phyloP scores from a whole-genome alignment of 2,797 vertebrate species.

The Urocyon cinereoargenteus region DNA sequence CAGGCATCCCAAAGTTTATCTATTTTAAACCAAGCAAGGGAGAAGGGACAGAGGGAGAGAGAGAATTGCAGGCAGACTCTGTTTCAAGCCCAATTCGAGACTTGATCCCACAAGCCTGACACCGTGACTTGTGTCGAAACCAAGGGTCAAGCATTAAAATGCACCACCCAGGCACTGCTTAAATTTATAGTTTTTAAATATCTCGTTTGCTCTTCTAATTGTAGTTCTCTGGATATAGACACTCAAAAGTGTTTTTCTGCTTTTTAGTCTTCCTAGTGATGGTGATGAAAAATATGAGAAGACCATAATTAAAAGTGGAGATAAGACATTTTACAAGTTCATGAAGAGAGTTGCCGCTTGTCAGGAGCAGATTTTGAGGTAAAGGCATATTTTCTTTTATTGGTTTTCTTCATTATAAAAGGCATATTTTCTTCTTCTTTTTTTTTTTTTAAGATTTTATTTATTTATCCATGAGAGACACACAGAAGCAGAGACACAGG shows the following conservation, averaged over 20 bases:
- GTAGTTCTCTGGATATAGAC: constrained; percentile 12
- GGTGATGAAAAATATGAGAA: constrained; percentile 94
- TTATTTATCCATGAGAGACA: no score
- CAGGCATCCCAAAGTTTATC: neutral
- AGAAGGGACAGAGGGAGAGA: neutral
- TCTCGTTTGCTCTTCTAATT: neutral
- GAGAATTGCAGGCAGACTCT: neutral
- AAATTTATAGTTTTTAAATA: neutral
- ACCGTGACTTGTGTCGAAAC: neutral
- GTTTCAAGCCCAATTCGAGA: no score
- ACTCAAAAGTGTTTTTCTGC: neutral
- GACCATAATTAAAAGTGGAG: constrained; percentile 88
- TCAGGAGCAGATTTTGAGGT: constrained; percentile 94
- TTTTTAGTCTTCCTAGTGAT: constrained; percentile 83
- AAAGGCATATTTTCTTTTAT: constrained; percentile 28
- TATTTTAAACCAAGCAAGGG: neutral
- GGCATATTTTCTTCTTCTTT: no score
- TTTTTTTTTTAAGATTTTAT: no score
- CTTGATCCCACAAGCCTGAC: neutral
- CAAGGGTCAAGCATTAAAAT: neutral
- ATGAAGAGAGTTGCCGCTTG: constrained; percentile 94
- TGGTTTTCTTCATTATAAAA: constrained; percentile 3
- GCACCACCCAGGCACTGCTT: neutral
- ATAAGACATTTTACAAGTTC: constrained; percentile 92
- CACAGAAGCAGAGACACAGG: no score